Conservation (phyloP, 2,888 invertebrate genomes). For the Anoncus sp. region DNA sequence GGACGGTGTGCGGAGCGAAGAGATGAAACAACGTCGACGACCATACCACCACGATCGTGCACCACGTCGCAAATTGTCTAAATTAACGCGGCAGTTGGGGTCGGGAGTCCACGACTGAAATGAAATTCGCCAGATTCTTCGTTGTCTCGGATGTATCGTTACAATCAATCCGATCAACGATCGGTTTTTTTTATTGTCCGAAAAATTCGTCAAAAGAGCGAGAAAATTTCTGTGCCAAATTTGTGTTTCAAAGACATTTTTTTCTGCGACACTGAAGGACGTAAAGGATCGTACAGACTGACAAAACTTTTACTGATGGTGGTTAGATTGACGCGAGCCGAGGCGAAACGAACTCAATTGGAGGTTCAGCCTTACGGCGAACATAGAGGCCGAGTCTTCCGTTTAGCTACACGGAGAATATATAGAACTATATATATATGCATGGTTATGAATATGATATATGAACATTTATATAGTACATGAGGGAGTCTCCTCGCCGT, state of each 20-base stretch:
- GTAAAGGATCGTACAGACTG: slow-evolving; percentile 16
- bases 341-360: slow-evolving; percentile 73
- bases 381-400: slow-evolving; percentile 62
- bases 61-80: slow-evolving; percentile 79
- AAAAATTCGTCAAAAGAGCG: neutral
- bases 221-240: slow-evolving; percentile 1
- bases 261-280: neutral
- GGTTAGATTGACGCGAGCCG: slow-evolving; percentile 70
- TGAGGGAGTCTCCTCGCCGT: slow-evolving; percentile 13
- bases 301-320: slow-evolving; percentile 66
- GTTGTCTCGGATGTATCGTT: slow-evolving; percentile 40
- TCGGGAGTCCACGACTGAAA: slow-evolving; percentile 65
- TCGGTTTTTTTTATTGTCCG: neutral
- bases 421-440: slow-evolving; percentile 20
- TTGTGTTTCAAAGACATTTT: neutral
- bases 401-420: slow-evolving; percentile 47
- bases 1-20: slow-evolving; percentile 1
- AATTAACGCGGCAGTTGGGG: slow-evolving; percentile 78
- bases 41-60: slow-evolving; percentile 34
- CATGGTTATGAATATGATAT: slow-evolving; percentile 18
- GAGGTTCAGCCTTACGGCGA: slow-evolving; percentile 64
- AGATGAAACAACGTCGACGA: slow-evolving; percentile 58
- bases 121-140: slow-evolving; percentile 45
- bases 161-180: slow-evolving; percentile 50
- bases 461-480: slow-evolving; percentile 26